phyloP scores from a whole-genome alignment of 2,888 invertebrate species.

The Elmis aenea region DNA sequence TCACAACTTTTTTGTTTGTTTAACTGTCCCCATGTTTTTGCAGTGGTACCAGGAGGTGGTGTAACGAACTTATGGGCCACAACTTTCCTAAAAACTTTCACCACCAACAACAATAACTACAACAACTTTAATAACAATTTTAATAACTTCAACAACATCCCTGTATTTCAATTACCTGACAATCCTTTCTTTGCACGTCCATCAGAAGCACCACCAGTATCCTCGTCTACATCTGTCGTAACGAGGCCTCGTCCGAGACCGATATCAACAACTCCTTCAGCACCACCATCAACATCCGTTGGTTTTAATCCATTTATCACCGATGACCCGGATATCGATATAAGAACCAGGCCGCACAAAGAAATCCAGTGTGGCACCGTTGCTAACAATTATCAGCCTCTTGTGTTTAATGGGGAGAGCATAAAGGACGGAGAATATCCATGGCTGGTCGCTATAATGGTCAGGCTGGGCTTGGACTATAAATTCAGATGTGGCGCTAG shows the following conservation, averaged over 20 bases:
- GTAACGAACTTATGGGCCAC: slow-evolving; percentile 15
- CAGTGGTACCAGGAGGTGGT: slow-evolving; percentile 9
- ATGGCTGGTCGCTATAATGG: slow-evolving; percentile 15
- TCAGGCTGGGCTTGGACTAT: slow-evolving; percentile 32
- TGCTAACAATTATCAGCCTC: not conserved
- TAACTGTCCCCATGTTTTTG: too few relatives aligned
- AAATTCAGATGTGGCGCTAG: slow-evolving; percentile 42
- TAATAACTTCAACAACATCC: not conserved
- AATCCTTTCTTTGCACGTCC: too few relatives aligned
- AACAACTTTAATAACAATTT: not conserved
- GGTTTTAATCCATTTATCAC: too few relatives aligned
- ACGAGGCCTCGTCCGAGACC: too few relatives aligned
- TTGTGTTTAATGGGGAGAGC: slow-evolving; percentile 6
- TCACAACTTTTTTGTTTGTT: not conserved
- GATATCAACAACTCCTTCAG: too few relatives aligned
- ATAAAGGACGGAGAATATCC: slow-evolving; percentile 12
- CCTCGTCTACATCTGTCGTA: not conserved
- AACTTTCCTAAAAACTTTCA: slow-evolving; percentile 3
- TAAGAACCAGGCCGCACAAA: too few relatives aligned
- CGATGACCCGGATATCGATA: too few relatives aligned
- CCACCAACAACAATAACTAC: not conserved
- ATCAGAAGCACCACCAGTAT: not conserved
- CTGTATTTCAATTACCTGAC: too few relatives aligned
- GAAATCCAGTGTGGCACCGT: too few relatives aligned
- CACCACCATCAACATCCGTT: too few relatives aligned